Base-by-base conservation (phyloP, 2,888 invertebrate species). In the Dryococelus australis region DNA sequence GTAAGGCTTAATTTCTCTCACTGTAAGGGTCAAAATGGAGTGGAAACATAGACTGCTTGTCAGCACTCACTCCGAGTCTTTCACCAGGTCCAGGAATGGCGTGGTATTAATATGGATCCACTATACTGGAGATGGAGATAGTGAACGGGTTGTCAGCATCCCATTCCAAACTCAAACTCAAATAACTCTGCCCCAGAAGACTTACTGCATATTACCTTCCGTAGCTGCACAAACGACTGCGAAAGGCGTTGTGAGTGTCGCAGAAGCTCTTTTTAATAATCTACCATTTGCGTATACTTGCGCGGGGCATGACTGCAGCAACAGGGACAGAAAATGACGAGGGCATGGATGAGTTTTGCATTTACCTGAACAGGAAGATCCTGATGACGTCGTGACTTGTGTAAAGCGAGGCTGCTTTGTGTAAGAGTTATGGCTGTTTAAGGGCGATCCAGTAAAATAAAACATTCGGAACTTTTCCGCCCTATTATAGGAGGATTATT, bases 271-370 rank as follows among this genome's bases (percentile, higher is more conserved):
- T 80, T 80, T 20, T n/a, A 80, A 80, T 80, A 5, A 12, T 80
- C 80, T 12, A 80, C 80, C n/a, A 24, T 80, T 3, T 47, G 47
- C 47, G 8, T 47, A 6, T 47, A 6, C n/a, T 47, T 47, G 47
- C 16, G 16, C 8, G 47, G 16, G 80, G 4, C 28, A 13, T 80
- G 80, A 26, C 80, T 80, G 80, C 80, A 80, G 80, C 80, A 80
- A 80, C 80, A 80, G 80, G 80, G 28, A 80, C 80, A 80, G 80
- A 80, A 28, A 0, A 80, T 80, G n/a, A 47, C 47, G 16, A 80
- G 27, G 80, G n/a, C 13, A 28, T 80, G 80, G 80, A 80, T 80
- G 80, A 80, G 80, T 5, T 16, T 80, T n/a, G 80, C 8, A n/a
- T 28, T 16, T 80, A 80, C 4, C 80, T 12, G 80, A n/a, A 80